Evolutionary conservation across 2,888 invertebrate species (phyloP), one percentile per base, ranked within the genome.

Genomic region (Sicus ferrugineus): DNA sequence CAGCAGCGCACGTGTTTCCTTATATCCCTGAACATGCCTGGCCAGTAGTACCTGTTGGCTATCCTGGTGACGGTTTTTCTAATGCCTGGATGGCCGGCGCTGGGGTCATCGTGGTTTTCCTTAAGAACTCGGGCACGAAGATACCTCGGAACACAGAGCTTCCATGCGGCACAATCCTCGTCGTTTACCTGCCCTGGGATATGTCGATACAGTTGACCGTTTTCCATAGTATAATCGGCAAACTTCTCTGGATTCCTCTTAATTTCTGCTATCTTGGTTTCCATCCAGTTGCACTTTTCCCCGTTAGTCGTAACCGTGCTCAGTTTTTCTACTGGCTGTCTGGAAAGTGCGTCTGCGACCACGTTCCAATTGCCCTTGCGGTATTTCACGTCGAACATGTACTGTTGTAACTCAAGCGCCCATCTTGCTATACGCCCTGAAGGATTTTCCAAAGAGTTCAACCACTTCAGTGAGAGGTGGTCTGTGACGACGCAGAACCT

Each of bases 141-240:
- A 30, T 58, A 28, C 5, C 5, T 58, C 4, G 58, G 58, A 14
- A 58, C 34, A 3, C 21, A 58, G 7, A 58, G 5, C 21, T 87
- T 88, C 58, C 82, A 97, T 3, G 50, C 48, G 48, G 9, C 48
- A 48, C 9, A 7, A 16, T 48, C 48, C 48, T 48, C 48, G 9
- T 1, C 6, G 23, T 23, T 23, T 21, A 23, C 23, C 9, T 19
- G 2, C 7, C 19, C 19, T 9, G 5, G 21, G 19, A 23, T 52
- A 19, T 11, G 50, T 7, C 23, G 50, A 23, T 19, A 52, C 11
- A 52, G 7, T 21, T 7, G 23, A 2, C 21, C 23, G 50, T 52
- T 23, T 11, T 21, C 50, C 2, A 52, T 11, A 7, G 19, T 19
- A 52, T 23, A 52, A 11, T 52, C 50, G 19, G 50, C 21, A 1